These are phyloP conservation scores for Mastomys coucha DNA, from an alignment of 2,113 vertebrate genomes.

Conservation along the genomic window DNA sequence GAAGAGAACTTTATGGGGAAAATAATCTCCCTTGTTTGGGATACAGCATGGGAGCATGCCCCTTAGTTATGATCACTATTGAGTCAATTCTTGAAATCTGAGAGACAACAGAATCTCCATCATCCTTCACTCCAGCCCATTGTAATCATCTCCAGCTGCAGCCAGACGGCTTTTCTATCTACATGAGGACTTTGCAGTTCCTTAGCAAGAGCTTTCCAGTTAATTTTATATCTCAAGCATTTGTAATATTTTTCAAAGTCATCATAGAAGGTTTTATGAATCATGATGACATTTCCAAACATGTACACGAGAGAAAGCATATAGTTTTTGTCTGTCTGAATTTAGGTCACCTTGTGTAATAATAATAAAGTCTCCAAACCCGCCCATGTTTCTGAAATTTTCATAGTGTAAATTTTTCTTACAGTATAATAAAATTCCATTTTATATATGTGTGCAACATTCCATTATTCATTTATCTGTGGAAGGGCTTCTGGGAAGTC, in stretches of 20 bases:
- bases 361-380: not conserved
- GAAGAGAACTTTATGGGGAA: not conserved
- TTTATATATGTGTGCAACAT: not conserved
- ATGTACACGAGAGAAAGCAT: no score
- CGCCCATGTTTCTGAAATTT: not conserved
- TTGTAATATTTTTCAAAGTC: not conserved
- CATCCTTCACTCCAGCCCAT: not conserved
- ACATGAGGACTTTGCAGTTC: not conserved
- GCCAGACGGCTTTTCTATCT: not conserved
- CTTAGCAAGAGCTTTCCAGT: not conserved
- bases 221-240: not conserved
- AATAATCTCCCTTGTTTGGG: not conserved
- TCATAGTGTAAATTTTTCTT: not conserved
- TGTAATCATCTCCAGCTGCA: not conserved
- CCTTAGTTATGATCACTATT: not conserved
- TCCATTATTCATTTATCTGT: not conserved
- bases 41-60: not conserved
- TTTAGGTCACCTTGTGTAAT: not conserved
- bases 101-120: not conserved
- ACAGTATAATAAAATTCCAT: not conserved
- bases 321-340: not conserved
- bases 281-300: not conserved
- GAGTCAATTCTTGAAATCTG: not conserved
- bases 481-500: not conserved
- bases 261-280: not conserved